Conservation (phyloP, 2,888 invertebrate species). For the Drosophila picticornis region DNA sequence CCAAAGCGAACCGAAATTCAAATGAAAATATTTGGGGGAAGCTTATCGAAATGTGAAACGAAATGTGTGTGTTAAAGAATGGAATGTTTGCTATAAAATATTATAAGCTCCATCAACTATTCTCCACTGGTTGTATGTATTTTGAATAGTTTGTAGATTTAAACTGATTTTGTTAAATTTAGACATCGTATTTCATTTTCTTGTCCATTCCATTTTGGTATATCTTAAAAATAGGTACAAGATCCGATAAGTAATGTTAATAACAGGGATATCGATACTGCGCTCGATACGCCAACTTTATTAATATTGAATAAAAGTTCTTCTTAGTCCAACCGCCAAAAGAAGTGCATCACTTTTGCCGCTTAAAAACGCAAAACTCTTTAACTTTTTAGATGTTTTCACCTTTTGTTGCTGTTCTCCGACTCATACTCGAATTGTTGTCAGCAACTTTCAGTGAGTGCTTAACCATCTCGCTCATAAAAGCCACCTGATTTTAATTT, state of each 20-base stretch:
- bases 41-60: not conserved
- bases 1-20: not conserved
- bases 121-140: not conserved
- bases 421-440: not conserved
- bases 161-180: not conserved
- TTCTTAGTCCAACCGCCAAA: too few relatives aligned
- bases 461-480: constrained; percentile 34
- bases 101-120: not conserved
- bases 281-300: too few relatives aligned
- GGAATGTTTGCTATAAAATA: not conserved
- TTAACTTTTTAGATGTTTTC: not conserved
- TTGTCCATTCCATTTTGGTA: not conserved
- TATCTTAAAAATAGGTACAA: not conserved
- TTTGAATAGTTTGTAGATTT: not conserved
- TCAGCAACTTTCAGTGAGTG: constrained; percentile 10
- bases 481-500: constrained; percentile 33
- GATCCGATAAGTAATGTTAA: too few relatives aligned
- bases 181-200: not conserved
- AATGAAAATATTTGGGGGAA: not conserved
- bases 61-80: not conserved
- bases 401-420: not conserved
- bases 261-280: too few relatives aligned
- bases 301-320: too few relatives aligned
- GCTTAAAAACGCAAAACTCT: too few relatives aligned
- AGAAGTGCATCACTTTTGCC: too few relatives aligned